Base-by-base conservation (phyloP, 2,797 vertebrate genomes). In the Adelosebastes latens region DNA sequence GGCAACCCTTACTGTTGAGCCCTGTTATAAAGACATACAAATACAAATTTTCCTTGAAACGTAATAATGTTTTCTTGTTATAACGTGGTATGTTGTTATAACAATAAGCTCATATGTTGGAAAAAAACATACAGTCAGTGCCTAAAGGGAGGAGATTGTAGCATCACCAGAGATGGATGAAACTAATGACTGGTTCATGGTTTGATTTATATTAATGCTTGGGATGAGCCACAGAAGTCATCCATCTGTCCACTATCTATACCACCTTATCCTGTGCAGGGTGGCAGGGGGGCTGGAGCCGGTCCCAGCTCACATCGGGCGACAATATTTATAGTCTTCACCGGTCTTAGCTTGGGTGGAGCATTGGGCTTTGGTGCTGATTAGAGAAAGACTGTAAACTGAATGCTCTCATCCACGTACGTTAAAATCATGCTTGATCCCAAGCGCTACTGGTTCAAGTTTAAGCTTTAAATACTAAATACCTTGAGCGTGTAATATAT, bases 181-280 rank as follows among this genome's bases (percentile, higher is more conserved):
- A 10, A 67, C 27, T 1, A 12, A 36, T 34, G 27, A 36, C 18
- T n/a, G 0, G 0, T 0, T 46, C 22, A 53, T 68, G 6, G 16
- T 39, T 59, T 87, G 42, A 67, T 80, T 79, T 53, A 76, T 60
- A 32, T 42, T 42, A 22, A 22, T 31, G 12, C 32, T 42, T 36
- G 1, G 55, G 60, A 55, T 76, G 34, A 46, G 1, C 46, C 20
- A 1, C 39, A 8, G 18, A 53, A n/a, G 55, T 29, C 36, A 65
- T 84, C 64, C 56, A 63, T 76, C 72, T 32, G 53, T 66, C 68
- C 1, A 13, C 67, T 60, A 13, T 42, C 46, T 49, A 49, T 49
- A 24, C 7, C 64, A 34, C n/a, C 20, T 52, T 31, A 39, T 52
- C 55, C 27, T 27, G 64, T 31, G 36, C 22, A 49, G 36, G 52